Conservation (phyloP, 2,113 vertebrate species). For the Platanista minor region DNA sequence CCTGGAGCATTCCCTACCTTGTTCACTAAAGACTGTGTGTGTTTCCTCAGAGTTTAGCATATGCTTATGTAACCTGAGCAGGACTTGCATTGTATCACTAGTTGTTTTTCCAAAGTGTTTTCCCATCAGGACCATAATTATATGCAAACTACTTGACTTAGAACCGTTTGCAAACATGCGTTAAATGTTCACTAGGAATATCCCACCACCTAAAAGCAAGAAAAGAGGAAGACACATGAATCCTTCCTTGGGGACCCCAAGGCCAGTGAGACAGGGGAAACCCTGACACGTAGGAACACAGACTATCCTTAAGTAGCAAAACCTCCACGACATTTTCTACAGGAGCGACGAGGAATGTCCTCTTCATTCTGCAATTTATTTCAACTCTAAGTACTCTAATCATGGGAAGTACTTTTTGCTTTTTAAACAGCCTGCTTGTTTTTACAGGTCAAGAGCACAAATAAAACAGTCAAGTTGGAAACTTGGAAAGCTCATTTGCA, state of each 20-base stretch:
- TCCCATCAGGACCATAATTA: conserved; percentile 92
- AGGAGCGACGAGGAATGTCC: conserved; percentile 53
- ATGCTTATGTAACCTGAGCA: conserved; percentile 90
- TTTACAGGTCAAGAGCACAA: conserved; percentile 72
- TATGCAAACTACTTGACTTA: conserved; percentile 88
- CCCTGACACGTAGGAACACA: not conserved
- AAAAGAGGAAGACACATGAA: not conserved
- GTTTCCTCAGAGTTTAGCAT: conserved; percentile 91
- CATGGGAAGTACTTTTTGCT: conserved; percentile 70
- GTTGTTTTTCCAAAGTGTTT: conserved; percentile 85
- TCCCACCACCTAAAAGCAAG: conserved; percentile 30
- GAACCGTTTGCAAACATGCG: conserved; percentile 79
- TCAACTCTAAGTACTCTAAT: conserved; percentile 63
- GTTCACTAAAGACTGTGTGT: conserved; percentile 90
- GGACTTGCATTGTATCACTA: conserved; percentile 79
- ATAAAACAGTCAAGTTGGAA: conserved; percentile 73
- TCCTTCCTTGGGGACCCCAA: not conserved
- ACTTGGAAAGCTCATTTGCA: conserved; percentile 56
- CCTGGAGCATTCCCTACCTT: conserved; percentile 91
- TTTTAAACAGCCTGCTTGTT: conserved; percentile 69
- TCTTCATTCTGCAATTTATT: conserved; percentile 63
- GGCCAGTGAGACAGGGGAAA: not conserved
- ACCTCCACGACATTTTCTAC: not conserved
- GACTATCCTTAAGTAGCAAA: not conserved
- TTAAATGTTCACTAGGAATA: conserved; percentile 55